A percentile compares a stretch with the other conserved stretches of the same genome.
Conservation (phyloP, 2,113 vertebrate species). For the Pan troglodytes region DNA sequence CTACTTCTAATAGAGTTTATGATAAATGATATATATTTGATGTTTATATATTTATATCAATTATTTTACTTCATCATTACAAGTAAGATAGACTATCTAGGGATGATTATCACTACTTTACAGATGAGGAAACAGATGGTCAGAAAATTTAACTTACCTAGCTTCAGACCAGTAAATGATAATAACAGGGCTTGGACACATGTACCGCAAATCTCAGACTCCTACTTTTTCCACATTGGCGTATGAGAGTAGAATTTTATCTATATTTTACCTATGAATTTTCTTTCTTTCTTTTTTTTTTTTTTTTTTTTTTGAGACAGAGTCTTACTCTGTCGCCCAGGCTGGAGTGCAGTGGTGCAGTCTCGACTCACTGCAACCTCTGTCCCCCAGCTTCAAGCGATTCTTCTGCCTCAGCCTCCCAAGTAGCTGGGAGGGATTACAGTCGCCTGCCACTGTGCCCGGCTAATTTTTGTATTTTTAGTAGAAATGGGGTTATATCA, state of each 20-base stretch:
- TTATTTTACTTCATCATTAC: neutral
- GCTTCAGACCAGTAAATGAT: neutral
- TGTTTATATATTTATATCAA: neutral
- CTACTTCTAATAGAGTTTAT: neutral
- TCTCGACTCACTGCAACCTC: too few species aligned
- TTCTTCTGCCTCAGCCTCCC: too few species aligned
- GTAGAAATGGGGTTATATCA: too few species aligned
- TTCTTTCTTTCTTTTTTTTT: neutral
- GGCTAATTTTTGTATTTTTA: too few species aligned
- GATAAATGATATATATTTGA: neutral
- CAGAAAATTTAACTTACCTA: conserved; percentile 20
- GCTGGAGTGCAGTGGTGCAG: too few species aligned
- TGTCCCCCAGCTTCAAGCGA: too few species aligned
- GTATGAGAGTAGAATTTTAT: conserved; percentile 2
- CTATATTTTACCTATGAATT: conserved; percentile 23
- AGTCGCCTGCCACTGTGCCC: too few species aligned
- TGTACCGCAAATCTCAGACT: neutral
- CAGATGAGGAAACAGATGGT: neutral
- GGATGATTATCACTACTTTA: neutral
- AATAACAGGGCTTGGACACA: neutral
- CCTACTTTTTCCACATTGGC: conserved; percentile 9
- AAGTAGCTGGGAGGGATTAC: too few species aligned
- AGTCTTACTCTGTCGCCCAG: too few species aligned
- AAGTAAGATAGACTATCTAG: neutral
- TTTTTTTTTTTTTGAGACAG: too few species aligned